Base-by-base conservation (phyloP, 2,113 vertebrate species). In the Brienomyrus brachyistius region DNA sequence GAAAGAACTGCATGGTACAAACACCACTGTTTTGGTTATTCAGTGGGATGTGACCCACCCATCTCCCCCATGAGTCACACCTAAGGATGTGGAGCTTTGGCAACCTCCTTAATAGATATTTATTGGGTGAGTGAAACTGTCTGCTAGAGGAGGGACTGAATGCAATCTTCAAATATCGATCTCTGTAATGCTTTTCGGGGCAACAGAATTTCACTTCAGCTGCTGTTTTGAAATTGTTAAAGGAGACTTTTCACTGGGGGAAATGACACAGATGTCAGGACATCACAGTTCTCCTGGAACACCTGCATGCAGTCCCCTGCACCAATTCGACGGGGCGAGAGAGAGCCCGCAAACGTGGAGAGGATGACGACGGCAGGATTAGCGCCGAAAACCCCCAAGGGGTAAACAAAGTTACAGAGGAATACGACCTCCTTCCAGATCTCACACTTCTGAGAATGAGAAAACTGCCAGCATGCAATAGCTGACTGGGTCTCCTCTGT, bases 301-400 rank as follows among this genome's bases (percentile, higher is more conserved):
- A 89, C 89, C 80, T 89, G 89, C 19, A 8, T 62, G 40, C 80
- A 85, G 21, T 84, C 23, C 40, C 10, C n/a, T 89, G 89, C 89
- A 90, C 89, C 89, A 90, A 31, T 87, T 90, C 85, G n/a, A 11
- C 8, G 3, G 54, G 56, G 82, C 10, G 51, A n/a, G 56, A 87
- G 51, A 56, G 51, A 87, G 51, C 4, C 19, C n/a, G 5, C 31
- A 87, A 31, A 54, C 0, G 5, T 6, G 47, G 17, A 15, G 13
- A 87, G 13, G 31, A 51, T 27, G 31, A 35, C 0, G 51, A 21
- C 13, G 11, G 27, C 45, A 52, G 48, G 86, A 52, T 52, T 87
- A 56, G 47, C 9, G n/a, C 5, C 27, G 8, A 31, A 87, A 87
- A 56, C 48, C 56, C n/a, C 27, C 13, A 52, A 17, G 31, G 51